Evolutionary conservation across 2,797 vertebrate genomes (phyloP).

Genomic region (Gymnoscopelus microlampas): DNA sequence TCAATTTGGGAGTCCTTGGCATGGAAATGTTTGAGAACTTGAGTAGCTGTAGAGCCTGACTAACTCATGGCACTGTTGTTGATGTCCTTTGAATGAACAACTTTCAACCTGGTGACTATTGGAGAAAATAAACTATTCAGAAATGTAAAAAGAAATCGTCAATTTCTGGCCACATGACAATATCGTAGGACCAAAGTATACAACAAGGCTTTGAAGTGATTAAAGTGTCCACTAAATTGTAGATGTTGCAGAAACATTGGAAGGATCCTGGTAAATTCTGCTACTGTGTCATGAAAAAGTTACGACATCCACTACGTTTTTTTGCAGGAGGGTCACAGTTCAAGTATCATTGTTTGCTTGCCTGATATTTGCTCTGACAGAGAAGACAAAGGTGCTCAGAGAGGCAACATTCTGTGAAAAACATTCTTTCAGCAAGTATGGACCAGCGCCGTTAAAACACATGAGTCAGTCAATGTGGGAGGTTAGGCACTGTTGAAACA

Average conservation of each 20-base stretch:
- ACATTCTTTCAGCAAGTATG: slow-evolving; percentile 68
- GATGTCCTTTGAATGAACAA: too few relatives aligned
- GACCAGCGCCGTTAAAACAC: slow-evolving; percentile 39
- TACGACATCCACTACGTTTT: slow-evolving; percentile 3
- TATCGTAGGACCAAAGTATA: too few relatives aligned
- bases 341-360: background rate
- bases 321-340: slow-evolving; percentile 20
- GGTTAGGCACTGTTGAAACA: slow-evolving; percentile 39
- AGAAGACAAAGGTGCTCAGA: slow-evolving; percentile 28
- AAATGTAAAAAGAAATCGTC: too few relatives aligned
- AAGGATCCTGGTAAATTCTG: background rate
- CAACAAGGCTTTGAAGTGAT: too few relatives aligned
- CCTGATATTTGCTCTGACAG: slow-evolving; percentile 9
- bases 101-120: too few relatives aligned
- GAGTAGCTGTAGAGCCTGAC: too few relatives aligned
- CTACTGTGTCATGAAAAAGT: background rate
- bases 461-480: slow-evolving; percentile 36
- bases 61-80: too few relatives aligned
- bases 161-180: too few relatives aligned
- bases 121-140: too few relatives aligned
- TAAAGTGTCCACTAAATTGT: background rate
- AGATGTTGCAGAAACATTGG: background rate
- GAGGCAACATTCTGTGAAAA: slow-evolving; percentile 46
- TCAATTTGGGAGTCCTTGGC: too few relatives aligned
- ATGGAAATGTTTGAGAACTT: too few relatives aligned